Evolutionary conservation across 2,113 vertebrate species (phyloP), one percentile per base, ranked within the genome.

Genomic region (Laticauda laticaudata): DNA sequence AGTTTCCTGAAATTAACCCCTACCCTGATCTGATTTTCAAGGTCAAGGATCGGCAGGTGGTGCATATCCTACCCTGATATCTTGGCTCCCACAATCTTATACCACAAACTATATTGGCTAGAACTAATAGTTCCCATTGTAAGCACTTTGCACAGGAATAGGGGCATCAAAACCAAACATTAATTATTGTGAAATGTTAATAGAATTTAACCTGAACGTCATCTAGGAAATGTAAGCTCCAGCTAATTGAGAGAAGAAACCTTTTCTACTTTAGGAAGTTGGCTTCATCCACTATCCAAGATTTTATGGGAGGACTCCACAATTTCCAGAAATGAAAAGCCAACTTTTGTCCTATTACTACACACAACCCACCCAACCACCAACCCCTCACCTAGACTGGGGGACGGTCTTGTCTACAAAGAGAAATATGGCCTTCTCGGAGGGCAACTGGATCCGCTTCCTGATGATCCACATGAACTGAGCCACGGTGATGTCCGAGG

Each of bases 401-500:
- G 99, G 99, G 69, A 99, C 99, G 21, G 99, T 99, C 98, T 99
- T 99, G 96, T 99, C 99, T 86, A 99, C 99, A 81, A 99, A 99
- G 93, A 99, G 98, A 97, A 99, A 99, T 97, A 99, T 99, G 91
- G 99, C 99, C 97, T 99, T 99, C 97, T 99, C 99, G 10, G 99
- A 99, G 75, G 99, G 99, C 96, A 99, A 98, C 90, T 99, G 99
- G 97, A 99, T 99, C 96, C 99, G 98, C 98, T 99, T 99, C 97
- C 99, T 98, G 98, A 99, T 99, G 97, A 99, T 99, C 99, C 99
- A 99, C 99, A 99, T 99, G 97, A 99, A 99, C 98, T 99, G 99
- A 88, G 99, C 99, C 98, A 99, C 99, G 0, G 99, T 99, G 96
- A 99, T 99, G 97, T 99, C 99, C 75, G 99, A 99, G 0, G 99